Percentiles rank a stretch among this genome's conserved stretches.
phyloP scores from a whole-genome alignment of 2,113 vertebrate genomes.

The Myanophis thanlyinensis region DNA sequence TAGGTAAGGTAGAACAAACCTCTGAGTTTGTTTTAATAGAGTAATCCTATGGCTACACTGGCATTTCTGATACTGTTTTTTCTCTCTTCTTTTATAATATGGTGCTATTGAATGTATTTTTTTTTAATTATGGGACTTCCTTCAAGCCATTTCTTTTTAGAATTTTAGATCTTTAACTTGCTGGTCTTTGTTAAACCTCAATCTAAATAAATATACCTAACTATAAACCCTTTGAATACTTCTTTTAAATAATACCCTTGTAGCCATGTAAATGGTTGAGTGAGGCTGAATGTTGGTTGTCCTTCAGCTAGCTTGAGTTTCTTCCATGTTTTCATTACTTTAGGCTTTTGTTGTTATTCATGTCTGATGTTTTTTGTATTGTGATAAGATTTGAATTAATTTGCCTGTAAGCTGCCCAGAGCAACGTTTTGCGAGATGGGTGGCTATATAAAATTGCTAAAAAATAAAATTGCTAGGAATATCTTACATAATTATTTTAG shows the following conservation, averaged over 20 bases:
- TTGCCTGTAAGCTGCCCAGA: not conserved
- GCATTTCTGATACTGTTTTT: slow-evolving; percentile 28
- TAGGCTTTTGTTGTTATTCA: not conserved
- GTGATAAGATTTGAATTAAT: not conserved
- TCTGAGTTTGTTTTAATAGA: not conserved
- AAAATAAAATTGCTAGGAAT: not conserved
- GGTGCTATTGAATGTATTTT: slow-evolving; percentile 43
- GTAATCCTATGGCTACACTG: not conserved
- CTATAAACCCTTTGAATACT: not conserved
- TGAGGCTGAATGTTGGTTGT: not conserved
- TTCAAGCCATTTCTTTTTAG: slow-evolving; percentile 24
- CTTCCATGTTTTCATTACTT: not conserved
- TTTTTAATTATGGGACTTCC: slow-evolving; percentile 21
- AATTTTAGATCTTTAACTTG: not conserved
- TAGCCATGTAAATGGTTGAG: not conserved
- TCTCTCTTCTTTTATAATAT: slow-evolving; percentile 29
- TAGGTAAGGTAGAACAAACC: not conserved
- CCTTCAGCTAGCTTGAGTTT: not conserved
- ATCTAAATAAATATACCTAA: not conserved
- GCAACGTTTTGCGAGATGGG: not conserved
- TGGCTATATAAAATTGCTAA: not conserved
- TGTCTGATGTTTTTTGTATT: not conserved
- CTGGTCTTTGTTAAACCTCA: not conserved
- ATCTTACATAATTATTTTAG: not conserved
- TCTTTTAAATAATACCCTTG: slow-evolving; percentile 11